A percentile compares a stretch with the other conserved stretches of the same genome.
phyloP scores from a whole-genome alignment of 2,797 vertebrate species.

The Sparidentex hasta region DNA sequence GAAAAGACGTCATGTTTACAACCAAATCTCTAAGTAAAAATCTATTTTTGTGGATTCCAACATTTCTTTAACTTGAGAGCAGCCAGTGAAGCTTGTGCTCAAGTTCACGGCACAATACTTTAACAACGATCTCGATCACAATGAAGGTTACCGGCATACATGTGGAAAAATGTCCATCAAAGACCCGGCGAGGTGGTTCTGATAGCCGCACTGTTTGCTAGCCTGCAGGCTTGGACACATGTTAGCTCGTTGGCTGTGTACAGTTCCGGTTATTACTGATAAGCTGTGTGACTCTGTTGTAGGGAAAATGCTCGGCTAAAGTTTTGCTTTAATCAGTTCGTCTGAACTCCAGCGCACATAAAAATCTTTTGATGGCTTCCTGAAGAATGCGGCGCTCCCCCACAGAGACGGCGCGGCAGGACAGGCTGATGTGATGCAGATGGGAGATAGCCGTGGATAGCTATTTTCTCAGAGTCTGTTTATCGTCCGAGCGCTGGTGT shows the following conservation, averaged over 20 bases:
- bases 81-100: too few relatives aligned
- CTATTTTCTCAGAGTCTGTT: conserved; percentile 19
- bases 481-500: background rate
- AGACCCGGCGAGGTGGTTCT: too few relatives aligned
- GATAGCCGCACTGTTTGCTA: background rate
- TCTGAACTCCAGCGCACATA: background rate
- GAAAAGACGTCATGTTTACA: background rate
- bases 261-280: background rate
- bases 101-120: background rate
- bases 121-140: background rate
- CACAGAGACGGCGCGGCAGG: conserved; percentile 13
- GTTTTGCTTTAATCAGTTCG: conserved; percentile 30
- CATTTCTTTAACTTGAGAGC: too few relatives aligned
- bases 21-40: background rate
- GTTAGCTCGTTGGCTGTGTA: background rate
- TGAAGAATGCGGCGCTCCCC: conserved; percentile 14
- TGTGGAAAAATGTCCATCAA: background rate
- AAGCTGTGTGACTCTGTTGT: background rate
- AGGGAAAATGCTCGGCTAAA: conserved; percentile 14
- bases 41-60: background rate
- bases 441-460: conserved; percentile 17
- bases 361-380: conserved; percentile 10
- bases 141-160: background rate
- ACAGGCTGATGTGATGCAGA: conserved; percentile 58
- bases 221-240: too few relatives aligned